phyloP scores from a whole-genome alignment of 1,140 invertebrate species.

The Drosophila mauritiana region DNA sequence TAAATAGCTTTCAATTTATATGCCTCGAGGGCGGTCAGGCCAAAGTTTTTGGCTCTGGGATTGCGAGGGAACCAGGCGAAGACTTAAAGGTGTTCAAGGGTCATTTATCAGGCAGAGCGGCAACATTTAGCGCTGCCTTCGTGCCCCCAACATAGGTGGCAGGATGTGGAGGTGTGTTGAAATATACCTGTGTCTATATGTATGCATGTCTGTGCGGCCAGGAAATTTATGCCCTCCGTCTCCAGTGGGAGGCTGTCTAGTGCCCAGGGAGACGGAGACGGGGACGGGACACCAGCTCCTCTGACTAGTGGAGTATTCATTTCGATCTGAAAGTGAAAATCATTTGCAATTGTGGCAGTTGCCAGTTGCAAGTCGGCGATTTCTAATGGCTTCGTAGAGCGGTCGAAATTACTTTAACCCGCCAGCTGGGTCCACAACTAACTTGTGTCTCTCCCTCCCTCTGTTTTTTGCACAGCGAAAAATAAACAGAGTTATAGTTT shows the following conservation, averaged over 20 bases:
- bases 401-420: slow-evolving; percentile 79
- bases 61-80: slow-evolving; percentile 14
- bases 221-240: slow-evolving; percentile 43
- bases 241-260: slow-evolving; percentile 27
- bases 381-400: slow-evolving; percentile 71
- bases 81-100: slow-evolving; percentile 81
- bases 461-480: slow-evolving; percentile 3
- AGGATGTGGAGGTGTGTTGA: slow-evolving; percentile 47
- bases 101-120: slow-evolving; percentile 81
- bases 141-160: slow-evolving; percentile 35
- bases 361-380: slow-evolving; percentile 45
- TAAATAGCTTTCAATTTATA: slow-evolving; percentile 83
- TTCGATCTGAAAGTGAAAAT: slow-evolving; percentile 82
- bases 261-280: background rate
- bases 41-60: slow-evolving; percentile 49
- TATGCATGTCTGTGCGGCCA: slow-evolving; percentile 31
- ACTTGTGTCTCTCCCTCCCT: background rate
- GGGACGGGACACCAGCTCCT: slow-evolving; percentile 17
- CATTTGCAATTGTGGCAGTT: slow-evolving; percentile 81
- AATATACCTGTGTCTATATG: slow-evolving; percentile 23
- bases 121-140: slow-evolving; percentile 73
- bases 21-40: slow-evolving; percentile 70
- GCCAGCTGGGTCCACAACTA: slow-evolving; percentile 26
- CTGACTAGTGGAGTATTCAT: slow-evolving; percentile 72
- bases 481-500: background rate